These are phyloP conservation scores for Huso huso DNA, from an alignment of 2,797 vertebrate genomes.

Conservation along the genomic window DNA sequence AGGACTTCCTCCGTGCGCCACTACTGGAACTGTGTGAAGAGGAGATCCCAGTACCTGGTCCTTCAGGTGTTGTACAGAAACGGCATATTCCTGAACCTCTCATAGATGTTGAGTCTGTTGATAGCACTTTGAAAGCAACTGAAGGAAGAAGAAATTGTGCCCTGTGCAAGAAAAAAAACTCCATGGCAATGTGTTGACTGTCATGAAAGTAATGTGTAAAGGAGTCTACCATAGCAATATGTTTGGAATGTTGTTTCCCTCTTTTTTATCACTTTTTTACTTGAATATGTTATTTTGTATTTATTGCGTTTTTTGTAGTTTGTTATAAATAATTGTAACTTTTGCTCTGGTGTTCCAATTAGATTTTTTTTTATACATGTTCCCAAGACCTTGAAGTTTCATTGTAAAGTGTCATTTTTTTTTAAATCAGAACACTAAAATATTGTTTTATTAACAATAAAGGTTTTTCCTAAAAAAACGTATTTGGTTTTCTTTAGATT, in stretches of 20 bases:
- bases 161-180: background rate
- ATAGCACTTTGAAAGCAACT: background rate
- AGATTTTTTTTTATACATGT: no score
- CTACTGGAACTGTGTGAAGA: background rate
- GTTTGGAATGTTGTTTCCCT: background rate
- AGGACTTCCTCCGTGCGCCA: background rate
- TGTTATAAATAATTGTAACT: background rate
- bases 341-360: no score
- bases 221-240: no score
- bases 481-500: no score
- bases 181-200: background rate
- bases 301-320: background rate
- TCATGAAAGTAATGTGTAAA: background rate
- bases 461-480: no score
- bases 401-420: no score
- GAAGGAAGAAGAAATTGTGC: background rate
- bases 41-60: background rate
- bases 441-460: no score
- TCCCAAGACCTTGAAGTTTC: no score
- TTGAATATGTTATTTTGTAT: background rate
- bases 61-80: background rate
- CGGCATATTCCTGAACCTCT: background rate
- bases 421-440: no score
- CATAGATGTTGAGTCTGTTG: background rate
- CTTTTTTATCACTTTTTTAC: background rate